Evolutionary conservation across 2,113 vertebrate species (phyloP).

Genomic region (Tympanuchus pallidicinctus): DNA sequence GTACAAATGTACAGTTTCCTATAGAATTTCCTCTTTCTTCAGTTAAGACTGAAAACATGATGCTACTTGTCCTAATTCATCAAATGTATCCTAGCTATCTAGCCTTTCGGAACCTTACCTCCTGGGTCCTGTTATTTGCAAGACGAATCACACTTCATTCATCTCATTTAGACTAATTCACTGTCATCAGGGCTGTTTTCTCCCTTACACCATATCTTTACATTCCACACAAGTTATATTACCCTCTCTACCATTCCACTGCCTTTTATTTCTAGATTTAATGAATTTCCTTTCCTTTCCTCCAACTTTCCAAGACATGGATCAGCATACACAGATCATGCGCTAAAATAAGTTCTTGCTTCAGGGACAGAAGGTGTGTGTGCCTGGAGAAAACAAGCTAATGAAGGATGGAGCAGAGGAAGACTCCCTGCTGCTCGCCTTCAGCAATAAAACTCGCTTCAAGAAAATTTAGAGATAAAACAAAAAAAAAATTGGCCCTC

Average conservation of each 20-base stretch:
- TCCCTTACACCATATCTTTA: background rate
- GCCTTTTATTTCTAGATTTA: background rate
- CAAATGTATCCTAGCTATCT: background rate
- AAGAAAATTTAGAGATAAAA: background rate
- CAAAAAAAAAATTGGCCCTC: background rate
- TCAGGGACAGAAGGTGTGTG: background rate
- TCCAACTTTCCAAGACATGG: background rate
- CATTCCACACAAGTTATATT: background rate
- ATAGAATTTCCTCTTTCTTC: background rate
- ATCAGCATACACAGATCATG: background rate
- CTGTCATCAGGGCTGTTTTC: background rate
- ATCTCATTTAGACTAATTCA: background rate
- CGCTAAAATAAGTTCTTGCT: background rate
- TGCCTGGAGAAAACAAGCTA: background rate
- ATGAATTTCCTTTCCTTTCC: background rate
- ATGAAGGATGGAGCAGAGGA: background rate
- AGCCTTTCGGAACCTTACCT: background rate
- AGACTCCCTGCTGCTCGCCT: background rate
- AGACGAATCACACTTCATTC: background rate
- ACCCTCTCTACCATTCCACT: background rate
- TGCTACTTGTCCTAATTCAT: background rate
- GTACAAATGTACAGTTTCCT: background rate
- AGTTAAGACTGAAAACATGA: background rate
- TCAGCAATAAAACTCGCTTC: background rate
- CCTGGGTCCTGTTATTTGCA: background rate